phyloP scores from a whole-genome alignment of 2,888 invertebrate species.

The Agrenia bidenticulata region DNA sequence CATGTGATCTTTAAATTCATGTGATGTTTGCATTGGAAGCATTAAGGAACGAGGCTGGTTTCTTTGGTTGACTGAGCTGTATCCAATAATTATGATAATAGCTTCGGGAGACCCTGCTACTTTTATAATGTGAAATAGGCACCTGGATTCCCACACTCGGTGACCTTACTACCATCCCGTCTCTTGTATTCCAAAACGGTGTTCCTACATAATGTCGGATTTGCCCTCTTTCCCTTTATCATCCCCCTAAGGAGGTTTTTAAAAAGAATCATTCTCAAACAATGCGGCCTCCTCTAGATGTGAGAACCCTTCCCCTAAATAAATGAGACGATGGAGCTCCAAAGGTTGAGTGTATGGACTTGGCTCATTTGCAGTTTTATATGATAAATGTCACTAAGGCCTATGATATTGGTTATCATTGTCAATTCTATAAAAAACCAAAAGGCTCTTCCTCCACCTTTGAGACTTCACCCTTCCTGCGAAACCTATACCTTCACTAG shows the following conservation, averaged over 20 bases:
- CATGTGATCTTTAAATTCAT: too few species aligned
- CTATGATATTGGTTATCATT: too few species aligned
- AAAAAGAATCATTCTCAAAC: neutral
- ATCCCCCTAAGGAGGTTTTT: neutral
- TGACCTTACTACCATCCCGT: conserved; percentile 16
- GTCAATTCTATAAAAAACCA: too few species aligned
- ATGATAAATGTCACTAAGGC: too few species aligned
- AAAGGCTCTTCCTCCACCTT: too few species aligned
- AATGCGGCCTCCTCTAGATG: neutral
- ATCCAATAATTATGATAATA: conserved; percentile 9
- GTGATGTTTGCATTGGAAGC: too few species aligned
- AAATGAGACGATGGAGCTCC: neutral
- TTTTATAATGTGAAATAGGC: conserved; percentile 14
- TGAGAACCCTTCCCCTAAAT: conserved; percentile 11
- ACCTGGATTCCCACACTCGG: conserved; percentile 51
- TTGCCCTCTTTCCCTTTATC: conserved; percentile 10
- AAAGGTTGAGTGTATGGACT: neutral
- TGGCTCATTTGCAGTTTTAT: conserved; percentile 9
- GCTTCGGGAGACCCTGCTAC: conserved; percentile 1
- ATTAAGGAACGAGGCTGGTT: too few species aligned
- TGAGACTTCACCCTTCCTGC: too few species aligned
- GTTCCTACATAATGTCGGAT: too few species aligned
- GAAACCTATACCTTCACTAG: too few species aligned
- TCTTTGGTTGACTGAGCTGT: too few species aligned
- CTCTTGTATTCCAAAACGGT: neutral